Conservation (phyloP, 1,140 invertebrate species). For the Drosophila littoralis region DNA sequence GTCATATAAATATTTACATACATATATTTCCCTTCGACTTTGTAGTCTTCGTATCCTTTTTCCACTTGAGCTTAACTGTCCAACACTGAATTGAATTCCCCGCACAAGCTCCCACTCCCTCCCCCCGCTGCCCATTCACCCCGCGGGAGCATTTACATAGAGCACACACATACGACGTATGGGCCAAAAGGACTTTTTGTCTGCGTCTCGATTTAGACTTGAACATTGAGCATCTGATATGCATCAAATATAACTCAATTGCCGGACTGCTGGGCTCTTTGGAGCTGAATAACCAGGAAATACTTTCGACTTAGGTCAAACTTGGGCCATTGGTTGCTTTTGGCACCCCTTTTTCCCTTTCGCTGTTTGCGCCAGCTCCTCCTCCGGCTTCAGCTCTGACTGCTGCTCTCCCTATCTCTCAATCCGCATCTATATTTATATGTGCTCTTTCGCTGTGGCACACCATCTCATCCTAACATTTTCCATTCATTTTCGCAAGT, state of each 20-base stretch:
- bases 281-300: conserved; percentile 76
- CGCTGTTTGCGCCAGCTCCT: neutral
- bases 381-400: conserved; percentile 17
- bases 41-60: conserved; percentile 36
- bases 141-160: conserved; percentile 76
- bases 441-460: conserved; percentile 20
- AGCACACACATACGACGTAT: conserved; percentile 15
- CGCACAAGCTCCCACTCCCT: neutral
- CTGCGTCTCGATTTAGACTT: conserved; percentile 46
- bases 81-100: conserved; percentile 50
- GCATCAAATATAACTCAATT: conserved; percentile 82
- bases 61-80: conserved; percentile 52
- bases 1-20: conserved; percentile 26
- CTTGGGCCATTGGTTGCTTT: conserved; percentile 57
- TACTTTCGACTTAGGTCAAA: conserved; percentile 65
- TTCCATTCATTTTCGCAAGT: conserved; percentile 80
- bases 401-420: conserved; percentile 33
- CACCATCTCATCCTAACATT: conserved; percentile 57
- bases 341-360: conserved; percentile 43
- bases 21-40: conserved; percentile 36
- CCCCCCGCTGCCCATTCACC: conserved; percentile 22
- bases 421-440: conserved; percentile 45
- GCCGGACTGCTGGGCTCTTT: conserved; percentile 59
- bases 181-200: conserved; percentile 48
- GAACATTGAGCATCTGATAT: conserved; percentile 74